A percentile compares a stretch with the other conserved stretches of the same genome.
These are phyloP conservation scores for Sapajus apella DNA, from an alignment of 2,113 vertebrate genomes.

Conservation along the genomic window DNA sequence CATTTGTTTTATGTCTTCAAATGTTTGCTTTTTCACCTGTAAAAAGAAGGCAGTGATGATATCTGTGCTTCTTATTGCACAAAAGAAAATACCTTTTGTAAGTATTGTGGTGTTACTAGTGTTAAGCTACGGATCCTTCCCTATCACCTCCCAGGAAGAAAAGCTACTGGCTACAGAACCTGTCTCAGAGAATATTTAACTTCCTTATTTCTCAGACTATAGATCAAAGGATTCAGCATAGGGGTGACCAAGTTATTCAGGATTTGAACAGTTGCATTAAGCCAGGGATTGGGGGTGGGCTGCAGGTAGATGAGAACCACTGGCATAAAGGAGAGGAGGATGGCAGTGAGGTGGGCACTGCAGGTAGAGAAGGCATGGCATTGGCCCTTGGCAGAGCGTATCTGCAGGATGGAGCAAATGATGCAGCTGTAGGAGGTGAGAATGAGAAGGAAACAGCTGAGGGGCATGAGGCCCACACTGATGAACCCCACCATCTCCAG, in stretches of 20 bases:
- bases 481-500: conserved; percentile 66
- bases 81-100: neutral
- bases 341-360: conserved; percentile 69
- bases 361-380: conserved; percentile 68
- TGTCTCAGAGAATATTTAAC: conserved; percentile 59
- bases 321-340: conserved; percentile 68
- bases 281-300: conserved; percentile 54
- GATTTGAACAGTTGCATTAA: conserved; percentile 65
- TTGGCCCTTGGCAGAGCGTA: conserved; percentile 8
- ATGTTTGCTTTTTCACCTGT: neutral
- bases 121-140: neutral
- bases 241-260: conserved; percentile 69
- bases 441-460: conserved; percentile 66
- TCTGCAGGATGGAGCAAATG: conserved; percentile 49
- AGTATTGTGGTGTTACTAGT: neutral
- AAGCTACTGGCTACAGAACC: neutral
- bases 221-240: conserved; percentile 71
- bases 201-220: conserved; percentile 65
- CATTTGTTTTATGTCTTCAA: neutral
- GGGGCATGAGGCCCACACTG: conserved; percentile 60
- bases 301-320: conserved; percentile 73
- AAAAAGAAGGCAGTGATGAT: neutral
- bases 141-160: neutral
- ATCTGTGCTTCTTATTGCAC: neutral
- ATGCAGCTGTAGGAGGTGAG: conserved; percentile 62